Evolutionary conservation across 2,113 vertebrate genomes (phyloP), one percentile per base, ranked within the genome.

Genomic region (Nesoenas mayeri): DNA sequence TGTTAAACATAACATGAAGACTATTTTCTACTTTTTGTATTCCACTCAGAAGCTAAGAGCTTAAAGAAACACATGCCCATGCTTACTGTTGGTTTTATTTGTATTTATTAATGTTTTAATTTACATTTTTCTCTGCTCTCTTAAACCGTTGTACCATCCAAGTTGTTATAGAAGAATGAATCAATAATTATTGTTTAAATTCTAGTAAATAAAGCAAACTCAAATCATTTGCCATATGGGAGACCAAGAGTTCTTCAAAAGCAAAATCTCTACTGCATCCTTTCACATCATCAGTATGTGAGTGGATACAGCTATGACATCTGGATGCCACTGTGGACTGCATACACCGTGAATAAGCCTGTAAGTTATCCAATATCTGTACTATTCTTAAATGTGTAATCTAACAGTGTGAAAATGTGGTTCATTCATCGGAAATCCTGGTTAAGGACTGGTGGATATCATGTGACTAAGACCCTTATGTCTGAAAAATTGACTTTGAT

Each of bases 321-420:
- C 36, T 57, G 85, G 86, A 99, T 99, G 98, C 99, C 99, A 2
- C 74, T 99, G 82, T 99, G 99, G 99, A 99, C 96, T 83, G 98
- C 99, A 24, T 99, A 99, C 92, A 99, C 98, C 10, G 11, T 99
- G n/a, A 74, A 96, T 29, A 98, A 96, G 36, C 94, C 97, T 12
- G 99, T 99, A 89, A 94, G 98, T 96, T 73, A 31, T 12, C 66
- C 81, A 78, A 85, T 72, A 69, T 24, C 36, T 8, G 1, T 88
- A 44, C 9, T 62, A 4, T 56, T 85, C 65, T 61, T 75, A 83
- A 72, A 54, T 54, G 57, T 40, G 11, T 44, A 42, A 54, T 64
- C 32, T 25, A 54, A 29, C 3, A 1, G 28, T 28, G n/a, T 79
- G n/a, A 75, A 83, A 91, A 73, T 32, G 6, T 38, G 31, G 12